Evolutionary conservation across 2,113 vertebrate genomes (phyloP).

Genomic region (Okapia johnstoni): DNA sequence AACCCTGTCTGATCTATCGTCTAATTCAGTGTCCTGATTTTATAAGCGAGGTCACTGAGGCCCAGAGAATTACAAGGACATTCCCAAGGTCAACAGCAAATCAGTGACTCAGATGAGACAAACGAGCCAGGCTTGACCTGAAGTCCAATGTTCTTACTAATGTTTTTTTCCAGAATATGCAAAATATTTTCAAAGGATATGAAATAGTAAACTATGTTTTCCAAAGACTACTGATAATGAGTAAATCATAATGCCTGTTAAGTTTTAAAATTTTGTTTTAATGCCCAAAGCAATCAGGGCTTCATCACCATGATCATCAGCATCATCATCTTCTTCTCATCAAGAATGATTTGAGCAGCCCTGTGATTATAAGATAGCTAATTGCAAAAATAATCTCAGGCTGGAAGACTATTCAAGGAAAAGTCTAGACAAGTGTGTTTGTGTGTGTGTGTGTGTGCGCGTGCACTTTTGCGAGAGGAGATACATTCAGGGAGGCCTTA

Average conservation of each 20-base stretch:
- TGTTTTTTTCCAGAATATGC: not conserved
- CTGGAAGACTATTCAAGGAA: conserved; percentile 13
- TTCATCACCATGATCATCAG: not conserved
- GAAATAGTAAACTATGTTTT: conserved; percentile 4
- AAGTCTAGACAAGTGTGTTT: not conserved
- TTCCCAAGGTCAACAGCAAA: not conserved
- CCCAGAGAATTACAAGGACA: not conserved
- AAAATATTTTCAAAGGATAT: not conserved
- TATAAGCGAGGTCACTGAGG: not conserved
- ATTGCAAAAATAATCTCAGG: conserved; percentile 17
- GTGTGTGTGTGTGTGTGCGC: not conserved
- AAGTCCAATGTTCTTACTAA: not conserved
- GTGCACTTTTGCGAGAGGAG: not conserved
- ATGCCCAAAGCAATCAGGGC: conserved; percentile 41
- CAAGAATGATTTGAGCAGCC: not conserved
- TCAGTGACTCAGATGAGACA: not conserved
- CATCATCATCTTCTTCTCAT: conserved; percentile 36
- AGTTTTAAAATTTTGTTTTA: conserved; percentile 44
- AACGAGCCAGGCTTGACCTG: not conserved
- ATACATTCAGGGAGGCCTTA: not conserved
- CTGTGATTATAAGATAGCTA: conserved; percentile 47
- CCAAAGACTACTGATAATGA: conserved; percentile 21
- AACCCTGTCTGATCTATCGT: not conserved
- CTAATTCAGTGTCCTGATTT: not conserved
- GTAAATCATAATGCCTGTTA: conserved; percentile 26